Conservation (phyloP, 2,113 vertebrate genomes). For the Leucosticte australis region DNA sequence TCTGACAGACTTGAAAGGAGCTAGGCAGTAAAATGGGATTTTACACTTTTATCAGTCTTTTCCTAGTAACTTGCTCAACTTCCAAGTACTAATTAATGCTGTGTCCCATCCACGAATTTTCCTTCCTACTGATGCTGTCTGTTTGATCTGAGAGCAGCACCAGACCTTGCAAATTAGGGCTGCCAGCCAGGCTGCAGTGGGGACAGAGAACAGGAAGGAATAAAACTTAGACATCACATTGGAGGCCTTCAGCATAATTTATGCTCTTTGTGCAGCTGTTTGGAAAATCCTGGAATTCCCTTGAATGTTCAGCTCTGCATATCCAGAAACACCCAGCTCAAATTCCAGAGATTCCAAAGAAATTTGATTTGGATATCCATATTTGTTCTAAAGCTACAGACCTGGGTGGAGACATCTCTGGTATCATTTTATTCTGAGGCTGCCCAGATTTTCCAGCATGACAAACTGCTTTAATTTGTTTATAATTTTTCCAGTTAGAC, state of each 20-base stretch:
- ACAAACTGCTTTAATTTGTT: not conserved
- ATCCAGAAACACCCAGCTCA: not conserved
- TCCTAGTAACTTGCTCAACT: not conserved
- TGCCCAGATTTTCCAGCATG: not conserved
- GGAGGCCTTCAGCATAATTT: not conserved
- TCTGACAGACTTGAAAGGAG: not conserved
- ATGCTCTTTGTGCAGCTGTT: not conserved
- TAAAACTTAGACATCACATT: not conserved
- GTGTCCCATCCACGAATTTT: not conserved
- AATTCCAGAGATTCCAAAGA: not conserved
- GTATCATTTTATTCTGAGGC: not conserved
- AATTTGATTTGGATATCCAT: not conserved
- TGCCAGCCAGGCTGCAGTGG: not conserved
- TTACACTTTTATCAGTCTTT: not conserved
- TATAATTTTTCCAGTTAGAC: not conserved
- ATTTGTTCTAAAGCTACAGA: not conserved
- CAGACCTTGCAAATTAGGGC: not conserved
- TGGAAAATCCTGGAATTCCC: not conserved
- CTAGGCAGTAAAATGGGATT: not conserved
- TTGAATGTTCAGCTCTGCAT: not conserved
- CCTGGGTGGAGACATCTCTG: not conserved
- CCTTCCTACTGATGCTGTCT: not conserved
- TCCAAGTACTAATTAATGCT: constrained; percentile 15
- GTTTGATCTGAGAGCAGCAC: not conserved
- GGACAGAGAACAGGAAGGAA: not conserved